Evolutionary conservation across 2,888 invertebrate species (phyloP).

Genomic region (Drosophila paramelanica): DNA sequence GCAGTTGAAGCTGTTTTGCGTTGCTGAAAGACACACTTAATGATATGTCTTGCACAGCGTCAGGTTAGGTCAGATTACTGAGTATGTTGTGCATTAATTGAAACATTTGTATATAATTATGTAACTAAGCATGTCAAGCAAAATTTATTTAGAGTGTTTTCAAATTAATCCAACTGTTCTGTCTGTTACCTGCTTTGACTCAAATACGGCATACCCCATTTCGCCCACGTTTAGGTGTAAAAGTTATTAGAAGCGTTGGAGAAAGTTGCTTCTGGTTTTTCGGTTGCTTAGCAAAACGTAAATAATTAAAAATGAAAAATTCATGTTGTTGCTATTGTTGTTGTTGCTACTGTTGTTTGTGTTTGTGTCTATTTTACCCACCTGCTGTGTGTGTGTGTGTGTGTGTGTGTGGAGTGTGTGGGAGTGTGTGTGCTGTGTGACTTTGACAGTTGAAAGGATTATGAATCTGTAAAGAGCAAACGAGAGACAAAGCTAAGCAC

Average conservation of each 20-base stretch:
- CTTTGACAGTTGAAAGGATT: slow-evolving; percentile 62
- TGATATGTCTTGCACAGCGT: background rate
- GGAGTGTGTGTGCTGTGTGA: slow-evolving; percentile 1
- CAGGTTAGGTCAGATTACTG: no score
- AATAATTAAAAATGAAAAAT: slow-evolving; percentile 69
- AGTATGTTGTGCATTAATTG: no score
- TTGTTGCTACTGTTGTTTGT: slow-evolving; percentile 8
- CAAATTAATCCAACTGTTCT: no score
- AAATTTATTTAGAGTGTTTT: no score
- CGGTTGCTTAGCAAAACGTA: slow-evolving; percentile 64
- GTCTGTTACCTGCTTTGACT: no score
- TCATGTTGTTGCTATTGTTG: slow-evolving; percentile 23
- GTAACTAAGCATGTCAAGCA: no score
- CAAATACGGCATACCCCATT: background rate
- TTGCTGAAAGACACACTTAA: no score
- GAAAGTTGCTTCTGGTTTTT: slow-evolving; percentile 15
- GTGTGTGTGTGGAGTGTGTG: background rate
- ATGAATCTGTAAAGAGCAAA: slow-evolving; percentile 44
- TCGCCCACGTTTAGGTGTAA: background rate
- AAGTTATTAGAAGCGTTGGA: slow-evolving; percentile 5
- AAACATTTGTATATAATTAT: background rate
- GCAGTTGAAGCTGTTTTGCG: no score
- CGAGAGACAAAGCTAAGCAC: slow-evolving; percentile 31
- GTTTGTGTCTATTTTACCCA: slow-evolving; percentile 9
- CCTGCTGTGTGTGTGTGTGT: slow-evolving; percentile 12